Evolutionary conservation across 2,888 invertebrate species (phyloP), one percentile per base, ranked within the genome.

Genomic region (Pedicia rivosa): DNA sequence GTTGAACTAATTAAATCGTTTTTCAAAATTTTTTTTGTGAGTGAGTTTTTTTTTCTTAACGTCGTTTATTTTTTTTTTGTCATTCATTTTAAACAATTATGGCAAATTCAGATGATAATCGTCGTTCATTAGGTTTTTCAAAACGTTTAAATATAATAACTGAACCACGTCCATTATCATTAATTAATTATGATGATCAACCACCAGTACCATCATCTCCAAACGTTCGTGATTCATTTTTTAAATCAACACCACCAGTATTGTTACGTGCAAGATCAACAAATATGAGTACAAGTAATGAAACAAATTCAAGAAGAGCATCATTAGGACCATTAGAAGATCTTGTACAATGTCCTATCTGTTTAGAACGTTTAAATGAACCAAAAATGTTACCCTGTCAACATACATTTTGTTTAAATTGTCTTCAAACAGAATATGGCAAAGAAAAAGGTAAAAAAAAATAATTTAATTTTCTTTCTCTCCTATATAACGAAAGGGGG

Each of bases 371-470:
- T 17, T 55, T 74, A 5, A 58, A 62, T 43, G 64, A 67, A 29
- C 70, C 73, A 2, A 68, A 68, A 52, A 74, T 74, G 72, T 54
- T 76, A 45, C 67, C 70, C 1, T 77, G 77, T 47, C 74, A 74
- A 46, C 76, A 77, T 48, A 75, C 74, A 2, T 76, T 75, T 52
- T 77, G 77, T 42, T 54, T 66, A 39, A 56, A 62, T 2, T 77
- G 77, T 46, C 9, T 32, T 3, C 32, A 32, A 22, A 32, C 19
- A 20, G 8, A 13, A 14, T 32, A n/a, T n/a, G n/a, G n/a, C n/a
- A n/a, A n/a, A n/a, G n/a, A n/a, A n/a, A n/a, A n/a, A n/a, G n/a
- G n/a, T n/a, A n/a, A n/a, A n/a, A n/a, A n/a, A n/a, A n/a, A n/a
- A n/a, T n/a, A n/a, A n/a, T n/a, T n/a, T n/a, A n/a, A n/a, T n/a